Percentiles rank a stretch among this genome's conserved stretches.
Evolutionary conservation across 2,797 vertebrate species (phyloP).

Genomic region (Gymnoscopelus microlampas): DNA sequence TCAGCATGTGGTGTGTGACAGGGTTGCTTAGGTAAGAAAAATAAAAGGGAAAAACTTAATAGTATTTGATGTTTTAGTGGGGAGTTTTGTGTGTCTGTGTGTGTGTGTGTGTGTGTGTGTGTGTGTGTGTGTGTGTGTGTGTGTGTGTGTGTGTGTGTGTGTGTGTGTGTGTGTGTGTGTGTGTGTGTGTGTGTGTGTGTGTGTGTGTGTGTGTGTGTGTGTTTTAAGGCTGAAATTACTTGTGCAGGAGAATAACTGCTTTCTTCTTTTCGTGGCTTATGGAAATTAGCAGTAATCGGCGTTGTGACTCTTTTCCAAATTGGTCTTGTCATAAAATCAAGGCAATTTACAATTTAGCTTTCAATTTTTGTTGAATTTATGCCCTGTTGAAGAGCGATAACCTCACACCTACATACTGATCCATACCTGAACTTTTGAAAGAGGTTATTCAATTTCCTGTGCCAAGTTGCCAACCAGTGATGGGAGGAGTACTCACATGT

Average conservation of each 20-base stretch:
- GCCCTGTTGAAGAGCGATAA: constrained; percentile 28
- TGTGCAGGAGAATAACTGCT: constrained; percentile 29
- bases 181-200: not conserved
- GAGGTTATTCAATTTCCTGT: constrained; percentile 10
- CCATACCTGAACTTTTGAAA: constrained; percentile 18
- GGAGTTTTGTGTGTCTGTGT: not conserved
- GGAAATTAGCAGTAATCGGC: constrained; percentile 14
- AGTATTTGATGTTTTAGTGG: constrained; percentile 17
- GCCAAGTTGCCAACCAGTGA: not conserved
- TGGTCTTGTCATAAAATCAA: constrained; percentile 19
- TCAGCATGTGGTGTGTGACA: constrained; percentile 31
- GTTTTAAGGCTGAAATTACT: not conserved
- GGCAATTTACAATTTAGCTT: constrained; percentile 14
- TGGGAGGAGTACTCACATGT: too few species aligned
- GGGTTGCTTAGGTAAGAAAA: constrained; percentile 29
- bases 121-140: not conserved
- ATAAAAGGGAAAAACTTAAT: constrained; percentile 23
- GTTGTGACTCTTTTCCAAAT: constrained; percentile 25
- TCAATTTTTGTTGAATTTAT: constrained; percentile 13
- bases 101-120: not conserved
- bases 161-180: not conserved
- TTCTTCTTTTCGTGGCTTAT: constrained; percentile 30
- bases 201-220: not conserved
- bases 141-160: not conserved
- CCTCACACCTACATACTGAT: constrained; percentile 7